Conservation (phyloP, 2,888 invertebrate species). For the Dolichopus griseipennis region DNA sequence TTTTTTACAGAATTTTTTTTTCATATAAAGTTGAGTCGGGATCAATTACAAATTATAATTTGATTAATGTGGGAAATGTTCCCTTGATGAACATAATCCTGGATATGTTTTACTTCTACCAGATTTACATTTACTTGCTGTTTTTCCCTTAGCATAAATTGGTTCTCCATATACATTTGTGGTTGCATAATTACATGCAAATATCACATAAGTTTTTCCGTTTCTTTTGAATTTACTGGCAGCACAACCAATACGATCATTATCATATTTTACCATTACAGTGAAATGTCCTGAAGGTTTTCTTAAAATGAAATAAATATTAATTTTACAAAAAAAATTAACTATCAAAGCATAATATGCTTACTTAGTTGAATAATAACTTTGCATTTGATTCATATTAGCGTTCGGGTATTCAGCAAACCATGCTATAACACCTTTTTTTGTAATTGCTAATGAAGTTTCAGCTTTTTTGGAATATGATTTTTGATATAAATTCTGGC, state of each 20-base stretch:
- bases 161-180: not conserved
- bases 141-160: not conserved
- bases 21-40: too few relatives aligned
- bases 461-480: too few relatives aligned
- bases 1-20: too few relatives aligned
- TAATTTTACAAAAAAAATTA: too few relatives aligned
- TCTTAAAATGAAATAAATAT: not conserved
- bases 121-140: not conserved
- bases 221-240: not conserved
- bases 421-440: constrained; percentile 14
- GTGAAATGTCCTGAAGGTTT: not conserved
- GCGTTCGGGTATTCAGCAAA: constrained; percentile 15
- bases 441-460: not conserved
- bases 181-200: constrained; percentile 12
- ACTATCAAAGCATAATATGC: not conserved
- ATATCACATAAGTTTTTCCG: not conserved
- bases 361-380: not conserved
- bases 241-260: not conserved
- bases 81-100: constrained; percentile 10
- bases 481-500: constrained; percentile 13
- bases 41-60: too few relatives aligned
- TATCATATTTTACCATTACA: not conserved
- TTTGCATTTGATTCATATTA: constrained; percentile 4
- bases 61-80: not conserved
- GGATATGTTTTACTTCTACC: not conserved